Conservation (phyloP, 2,888 invertebrate genomes). For the Seira musarum region DNA sequence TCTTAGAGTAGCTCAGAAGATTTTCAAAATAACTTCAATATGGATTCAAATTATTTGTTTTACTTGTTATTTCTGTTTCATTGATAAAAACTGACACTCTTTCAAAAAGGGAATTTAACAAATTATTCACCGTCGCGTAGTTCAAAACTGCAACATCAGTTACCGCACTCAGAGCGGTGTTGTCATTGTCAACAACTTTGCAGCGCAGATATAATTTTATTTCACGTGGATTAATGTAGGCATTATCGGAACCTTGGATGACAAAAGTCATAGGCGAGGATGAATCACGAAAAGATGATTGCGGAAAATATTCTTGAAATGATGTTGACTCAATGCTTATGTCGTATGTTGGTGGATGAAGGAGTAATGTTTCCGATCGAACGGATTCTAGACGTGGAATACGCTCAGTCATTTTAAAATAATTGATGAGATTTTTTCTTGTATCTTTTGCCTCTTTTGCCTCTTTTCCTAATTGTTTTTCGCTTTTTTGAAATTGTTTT, state of each 20-base stretch:
- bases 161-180: neutral
- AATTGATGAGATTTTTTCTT: neutral
- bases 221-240: neutral
- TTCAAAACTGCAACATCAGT: neutral
- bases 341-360: neutral
- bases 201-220: neutral
- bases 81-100: neutral
- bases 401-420: neutral
- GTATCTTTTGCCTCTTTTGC: neutral
- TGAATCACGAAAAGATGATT: neutral
- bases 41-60: constrained; percentile 29
- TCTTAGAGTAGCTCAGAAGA: constrained; percentile 26
- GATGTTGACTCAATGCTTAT: neutral
- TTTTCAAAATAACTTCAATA: constrained; percentile 44
- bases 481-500: neutral
- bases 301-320: neutral
- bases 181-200: neutral
- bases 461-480: neutral
- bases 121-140: neutral
- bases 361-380: neutral
- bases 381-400: neutral
- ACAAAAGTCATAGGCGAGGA: neutral
- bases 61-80: constrained; percentile 28
- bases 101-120: neutral
- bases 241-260: neutral